A percentile compares a stretch with the other conserved stretches of the same genome.
phyloP scores from a whole-genome alignment of 1,140 invertebrate species.

The Heliconius hewitsoni region DNA sequence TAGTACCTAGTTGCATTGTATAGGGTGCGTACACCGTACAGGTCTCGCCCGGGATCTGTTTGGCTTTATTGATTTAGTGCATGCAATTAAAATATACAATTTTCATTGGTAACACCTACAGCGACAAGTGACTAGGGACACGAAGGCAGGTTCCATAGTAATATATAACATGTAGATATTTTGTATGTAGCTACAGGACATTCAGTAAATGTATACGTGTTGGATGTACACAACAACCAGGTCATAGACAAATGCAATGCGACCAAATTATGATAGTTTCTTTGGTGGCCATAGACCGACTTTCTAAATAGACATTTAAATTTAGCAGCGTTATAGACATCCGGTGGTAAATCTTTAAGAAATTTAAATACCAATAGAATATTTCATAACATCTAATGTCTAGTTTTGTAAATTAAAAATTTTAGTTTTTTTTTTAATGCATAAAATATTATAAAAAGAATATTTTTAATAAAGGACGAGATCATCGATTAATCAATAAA shows the following conservation, averaged over 20 bases:
- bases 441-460: background rate
- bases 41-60: background rate
- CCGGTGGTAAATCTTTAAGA: background rate
- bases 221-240: constrained; percentile 10
- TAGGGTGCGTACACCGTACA: background rate
- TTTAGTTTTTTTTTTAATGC: background rate
- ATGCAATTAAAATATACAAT: background rate
- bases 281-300: background rate
- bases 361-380: background rate
- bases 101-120: background rate
- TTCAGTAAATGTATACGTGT: constrained; percentile 48
- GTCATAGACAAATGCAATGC: constrained; percentile 39
- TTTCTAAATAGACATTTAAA: background rate
- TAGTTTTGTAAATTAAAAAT: background rate
- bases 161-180: constrained; percentile 23
- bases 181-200: constrained; percentile 26
- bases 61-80: background rate
- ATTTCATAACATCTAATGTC: background rate
- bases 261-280: constrained; percentile 2
- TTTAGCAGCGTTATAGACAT: background rate
- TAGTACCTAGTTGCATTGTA: background rate
- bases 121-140: background rate
- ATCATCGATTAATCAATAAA: background rate
- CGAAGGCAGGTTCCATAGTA: constrained; percentile 24
- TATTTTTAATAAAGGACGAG: background rate